These are phyloP conservation scores for Zaprionus camerounensis DNA, from an alignment of 1,140 invertebrate species.

Conservation along the genomic window DNA sequence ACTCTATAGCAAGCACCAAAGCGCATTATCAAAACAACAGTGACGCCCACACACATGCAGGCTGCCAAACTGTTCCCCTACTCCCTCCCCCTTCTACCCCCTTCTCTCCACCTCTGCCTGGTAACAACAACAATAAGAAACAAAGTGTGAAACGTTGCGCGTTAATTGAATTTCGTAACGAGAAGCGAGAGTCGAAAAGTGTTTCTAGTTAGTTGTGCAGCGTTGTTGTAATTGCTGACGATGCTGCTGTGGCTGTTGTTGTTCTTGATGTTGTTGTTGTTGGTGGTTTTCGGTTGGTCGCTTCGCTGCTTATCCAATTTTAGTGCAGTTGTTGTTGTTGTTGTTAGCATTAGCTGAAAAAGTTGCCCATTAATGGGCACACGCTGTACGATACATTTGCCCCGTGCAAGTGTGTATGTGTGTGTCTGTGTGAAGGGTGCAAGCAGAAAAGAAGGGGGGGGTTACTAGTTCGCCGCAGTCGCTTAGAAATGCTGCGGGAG, in stretches of 20 bases:
- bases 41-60: conserved; percentile 21
- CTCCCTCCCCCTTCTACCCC: background rate
- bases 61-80: background rate
- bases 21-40: conserved; percentile 36
- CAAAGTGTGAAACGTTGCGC: conserved; percentile 48
- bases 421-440: conserved; percentile 25
- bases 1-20: background rate
- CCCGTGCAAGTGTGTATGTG: conserved; percentile 9
- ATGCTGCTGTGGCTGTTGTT: conserved; percentile 20
- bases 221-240: conserved; percentile 1
- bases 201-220: conserved; percentile 27
- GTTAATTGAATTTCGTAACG: conserved; percentile 67
- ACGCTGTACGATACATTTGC: conserved; percentile 3
- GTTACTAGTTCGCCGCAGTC: background rate
- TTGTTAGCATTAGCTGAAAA: conserved; percentile 62
- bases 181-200: conserved; percentile 19
- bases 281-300: conserved; percentile 1
- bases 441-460: background rate
- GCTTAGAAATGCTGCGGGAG: conserved; percentile 20
- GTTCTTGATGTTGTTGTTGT: conserved; percentile 19
- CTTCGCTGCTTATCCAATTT: conserved; percentile 59
- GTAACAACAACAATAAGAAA: background rate
- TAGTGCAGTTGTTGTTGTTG: conserved; percentile 13
- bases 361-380: conserved; percentile 61
- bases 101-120: background rate